Percentiles rank a stretch among this genome's conserved stretches.
Conservation (phyloP, 2,113 vertebrate genomes). For the Promerops cafer region DNA sequence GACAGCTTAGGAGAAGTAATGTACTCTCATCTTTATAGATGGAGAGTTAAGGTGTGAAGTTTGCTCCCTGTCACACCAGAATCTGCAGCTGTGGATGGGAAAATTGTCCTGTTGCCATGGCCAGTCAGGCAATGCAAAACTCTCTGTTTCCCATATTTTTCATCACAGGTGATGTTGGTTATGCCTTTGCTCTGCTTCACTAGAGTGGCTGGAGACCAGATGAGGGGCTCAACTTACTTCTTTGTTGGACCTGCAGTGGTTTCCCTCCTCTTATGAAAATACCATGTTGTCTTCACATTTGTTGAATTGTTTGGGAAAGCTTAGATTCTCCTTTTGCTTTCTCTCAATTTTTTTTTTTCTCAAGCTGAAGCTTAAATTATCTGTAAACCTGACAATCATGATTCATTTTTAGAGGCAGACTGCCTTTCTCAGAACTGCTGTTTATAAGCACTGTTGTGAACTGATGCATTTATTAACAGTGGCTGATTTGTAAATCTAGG, state of each 20-base stretch:
- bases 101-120: fast-evolving
- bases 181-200: neutral
- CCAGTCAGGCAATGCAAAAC: neutral
- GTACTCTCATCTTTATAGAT: neutral
- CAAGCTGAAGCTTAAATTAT: neutral
- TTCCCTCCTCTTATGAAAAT: neutral
- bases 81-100: neutral
- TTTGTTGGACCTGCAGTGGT: neutral
- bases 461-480: neutral
- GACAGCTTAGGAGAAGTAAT: neutral
- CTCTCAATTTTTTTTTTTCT: neutral
- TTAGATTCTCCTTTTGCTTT: neutral
- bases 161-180: neutral
- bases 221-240: neutral
- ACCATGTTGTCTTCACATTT: neutral
- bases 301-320: neutral
- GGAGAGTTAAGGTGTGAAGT: neutral
- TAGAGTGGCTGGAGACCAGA: neutral
- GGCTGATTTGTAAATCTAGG: neutral
- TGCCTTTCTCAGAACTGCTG: neutral
- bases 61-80: neutral
- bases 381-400: neutral
- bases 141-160: neutral
- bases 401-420: neutral
- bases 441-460: neutral